phyloP scores from a whole-genome alignment of 2,113 vertebrate genomes.

The Carettochelys insculpta region DNA sequence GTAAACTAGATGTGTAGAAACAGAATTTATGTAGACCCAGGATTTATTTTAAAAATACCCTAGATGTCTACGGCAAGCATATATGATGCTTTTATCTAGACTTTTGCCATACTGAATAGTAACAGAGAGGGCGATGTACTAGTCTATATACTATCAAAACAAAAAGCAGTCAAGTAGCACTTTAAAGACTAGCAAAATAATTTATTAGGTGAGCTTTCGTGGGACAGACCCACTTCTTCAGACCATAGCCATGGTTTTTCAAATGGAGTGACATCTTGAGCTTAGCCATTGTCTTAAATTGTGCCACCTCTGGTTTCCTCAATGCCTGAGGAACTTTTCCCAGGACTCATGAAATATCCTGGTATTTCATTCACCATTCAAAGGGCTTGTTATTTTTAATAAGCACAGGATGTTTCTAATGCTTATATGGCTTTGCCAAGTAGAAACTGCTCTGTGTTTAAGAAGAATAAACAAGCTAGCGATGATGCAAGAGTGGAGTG shows the following conservation, averaged over 20 bases:
- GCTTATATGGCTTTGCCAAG: background rate
- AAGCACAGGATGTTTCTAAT: background rate
- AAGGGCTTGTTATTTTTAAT: background rate
- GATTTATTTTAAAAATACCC: constrained; percentile 24
- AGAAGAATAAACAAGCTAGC: constrained; percentile 45
- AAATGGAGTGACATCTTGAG: constrained; percentile 8
- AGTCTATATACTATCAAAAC: too few species aligned
- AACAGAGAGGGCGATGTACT: too few species aligned
- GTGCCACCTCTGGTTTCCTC: background rate
- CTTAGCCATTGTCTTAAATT: constrained; percentile 10
- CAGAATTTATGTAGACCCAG: constrained; percentile 34
- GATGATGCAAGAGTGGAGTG: constrained; percentile 30
- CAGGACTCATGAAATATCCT: constrained; percentile 51
- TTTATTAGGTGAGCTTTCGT: too few species aligned
- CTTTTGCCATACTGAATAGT: too few species aligned
- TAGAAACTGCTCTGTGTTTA: constrained; percentile 18
- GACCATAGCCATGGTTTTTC: too few species aligned
- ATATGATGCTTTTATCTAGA: constrained; percentile 8
- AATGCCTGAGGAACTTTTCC: background rate
- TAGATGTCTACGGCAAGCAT: background rate
- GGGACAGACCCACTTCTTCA: too few species aligned
- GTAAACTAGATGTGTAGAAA: constrained; percentile 62
- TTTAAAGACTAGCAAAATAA: too few species aligned
- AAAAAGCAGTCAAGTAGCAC: too few species aligned
- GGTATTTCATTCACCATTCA: constrained; percentile 35